Evolutionary conservation across 2,797 vertebrate genomes (phyloP).

Genomic region (Anas bahamensis): DNA sequence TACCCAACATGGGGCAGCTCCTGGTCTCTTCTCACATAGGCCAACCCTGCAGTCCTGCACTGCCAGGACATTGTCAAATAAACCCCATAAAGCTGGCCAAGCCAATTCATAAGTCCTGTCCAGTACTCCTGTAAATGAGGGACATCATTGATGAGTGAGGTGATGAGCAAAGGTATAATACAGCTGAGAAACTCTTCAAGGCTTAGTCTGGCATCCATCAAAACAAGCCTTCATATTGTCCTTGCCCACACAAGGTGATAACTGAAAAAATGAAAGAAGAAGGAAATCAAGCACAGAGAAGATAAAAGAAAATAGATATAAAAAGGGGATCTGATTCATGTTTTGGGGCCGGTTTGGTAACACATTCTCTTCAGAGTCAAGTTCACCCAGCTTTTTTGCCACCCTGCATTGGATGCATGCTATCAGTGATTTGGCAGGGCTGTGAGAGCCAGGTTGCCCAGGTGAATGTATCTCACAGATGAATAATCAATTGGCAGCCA

Average conservation of each 20-base stretch:
- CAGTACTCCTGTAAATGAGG: neutral
- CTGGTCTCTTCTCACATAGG: no score
- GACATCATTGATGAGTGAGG: neutral
- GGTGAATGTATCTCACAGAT: neutral
- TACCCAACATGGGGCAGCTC: no score
- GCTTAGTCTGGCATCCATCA: neutral
- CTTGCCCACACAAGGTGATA: neutral
- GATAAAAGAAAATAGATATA: neutral
- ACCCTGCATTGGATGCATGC: rapidly evolving
- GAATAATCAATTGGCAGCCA: neutral
- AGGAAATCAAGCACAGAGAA: neutral
- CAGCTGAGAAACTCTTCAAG: neutral
- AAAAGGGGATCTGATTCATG: neutral
- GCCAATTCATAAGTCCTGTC: no score
- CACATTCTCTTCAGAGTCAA: neutral
- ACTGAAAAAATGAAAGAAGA: neutral
- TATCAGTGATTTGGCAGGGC: neutral
- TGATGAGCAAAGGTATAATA: no score
- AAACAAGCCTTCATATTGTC: neutral
- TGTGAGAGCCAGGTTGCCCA: neutral
- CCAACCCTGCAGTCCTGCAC: no score
- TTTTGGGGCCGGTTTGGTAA: neutral
- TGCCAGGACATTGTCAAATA: no score
- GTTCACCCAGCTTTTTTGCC: neutral
- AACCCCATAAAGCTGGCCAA: no score